phyloP scores from a whole-genome alignment of 2,888 invertebrate genomes.

The Noctuana brunneofusca region DNA sequence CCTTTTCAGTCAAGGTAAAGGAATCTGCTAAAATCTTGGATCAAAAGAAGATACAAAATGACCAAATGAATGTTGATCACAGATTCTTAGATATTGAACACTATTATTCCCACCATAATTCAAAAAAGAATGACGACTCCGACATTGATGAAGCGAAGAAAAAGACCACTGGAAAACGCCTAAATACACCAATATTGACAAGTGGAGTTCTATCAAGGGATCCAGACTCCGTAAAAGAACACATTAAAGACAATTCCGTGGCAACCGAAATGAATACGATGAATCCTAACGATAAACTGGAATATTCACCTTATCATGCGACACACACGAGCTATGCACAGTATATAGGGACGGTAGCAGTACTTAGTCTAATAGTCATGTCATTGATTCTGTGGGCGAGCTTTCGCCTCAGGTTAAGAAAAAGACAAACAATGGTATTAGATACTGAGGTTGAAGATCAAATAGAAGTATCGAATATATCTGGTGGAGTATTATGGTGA shows the following conservation, averaged over 20 bases:
- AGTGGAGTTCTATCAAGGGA: conserved; percentile 46
- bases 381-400: conserved; percentile 81
- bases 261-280: conserved; percentile 49
- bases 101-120: conserved; percentile 45
- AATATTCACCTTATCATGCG: conserved; percentile 68
- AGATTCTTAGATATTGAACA: conserved; percentile 61
- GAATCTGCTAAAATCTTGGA: conserved; percentile 64
- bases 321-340: conserved; percentile 60
- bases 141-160: conserved; percentile 47
- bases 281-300: conserved; percentile 62
- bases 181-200: conserved; percentile 62
- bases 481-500: conserved; percentile 88
- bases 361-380: conserved; percentile 80
- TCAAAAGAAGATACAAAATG: conserved; percentile 64
- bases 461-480: conserved; percentile 85
- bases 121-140: conserved; percentile 45
- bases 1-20: conserved; percentile 54
- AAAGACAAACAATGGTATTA: conserved; percentile 59
- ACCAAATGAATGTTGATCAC: conserved; percentile 61
- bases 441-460: conserved; percentile 66
- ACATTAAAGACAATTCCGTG: conserved; percentile 49
- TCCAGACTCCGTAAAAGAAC: conserved; percentile 46
- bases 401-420: conserved; percentile 67
- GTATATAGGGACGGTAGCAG: conserved; percentile 82
- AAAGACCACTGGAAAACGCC: conserved; percentile 63